Evolutionary conservation across 2,113 vertebrate species (phyloP), one percentile per base, ranked within the genome.

Genomic region (Oenanthe melanoleuca): DNA sequence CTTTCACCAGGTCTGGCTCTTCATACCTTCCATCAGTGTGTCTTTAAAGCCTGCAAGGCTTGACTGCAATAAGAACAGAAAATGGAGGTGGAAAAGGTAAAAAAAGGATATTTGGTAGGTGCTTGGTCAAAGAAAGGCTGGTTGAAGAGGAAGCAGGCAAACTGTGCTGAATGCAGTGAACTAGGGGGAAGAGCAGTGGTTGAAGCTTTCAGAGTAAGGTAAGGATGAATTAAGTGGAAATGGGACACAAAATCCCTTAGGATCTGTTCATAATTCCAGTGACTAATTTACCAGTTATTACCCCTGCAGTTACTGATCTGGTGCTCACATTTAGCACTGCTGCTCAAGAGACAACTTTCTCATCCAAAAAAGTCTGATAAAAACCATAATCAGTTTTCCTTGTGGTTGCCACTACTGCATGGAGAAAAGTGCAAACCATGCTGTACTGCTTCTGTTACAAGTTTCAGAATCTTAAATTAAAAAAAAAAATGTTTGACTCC

Each of bases 1-100:
- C 14, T 61, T 78, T 31, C 4, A 0, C 37, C 4, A 6, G 9
- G 3, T 37, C 47, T 63, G 29, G 8, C 11, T 73, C 64, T 6
- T 2, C 1, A 1, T 47, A 20, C 12, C 14, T 5, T 1, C 29
- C 50, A n/a, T 34, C 4, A 0, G 22, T 14, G 5, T 31, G 37
- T 31, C 9, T 60, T 60, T 44, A 72, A 77, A 88, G 8, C 22
- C 50, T 50, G n/a, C 8, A 47, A 60, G 8, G 9, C 47, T 88
- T 72, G 71, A 33, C 26, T 4, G 7, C 33, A 72, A 24, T 64
- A 11, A 81, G 29, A 82, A 37, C 2, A 65, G 45, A 25, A 93
- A 71, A 4, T 57, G n/a, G 31, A 53, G 25, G 59, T 14, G 11
- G 31, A 75, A 79, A 87, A 67, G 37, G 10, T 19, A 37, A 37